Conservation (phyloP, 2,888 invertebrate species). For the Ecdyonurus torrentis region DNA sequence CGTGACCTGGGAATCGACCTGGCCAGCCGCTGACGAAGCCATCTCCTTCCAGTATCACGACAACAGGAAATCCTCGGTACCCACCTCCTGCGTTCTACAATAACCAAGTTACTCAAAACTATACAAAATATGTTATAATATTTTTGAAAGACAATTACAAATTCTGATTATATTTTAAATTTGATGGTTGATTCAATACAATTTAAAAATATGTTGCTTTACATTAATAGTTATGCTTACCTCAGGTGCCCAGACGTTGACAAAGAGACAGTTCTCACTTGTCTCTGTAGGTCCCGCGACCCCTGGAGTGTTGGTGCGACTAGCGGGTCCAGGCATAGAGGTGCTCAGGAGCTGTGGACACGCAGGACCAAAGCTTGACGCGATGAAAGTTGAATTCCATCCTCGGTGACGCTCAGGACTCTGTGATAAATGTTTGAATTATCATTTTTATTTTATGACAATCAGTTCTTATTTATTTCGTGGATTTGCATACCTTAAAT, state of each 20-base stretch:
- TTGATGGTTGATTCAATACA: too few relatives aligned
- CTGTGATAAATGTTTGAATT: too few relatives aligned
- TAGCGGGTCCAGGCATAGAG: conserved; percentile 24
- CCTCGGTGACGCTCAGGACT: conserved; percentile 52
- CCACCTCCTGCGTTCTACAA: not conserved
- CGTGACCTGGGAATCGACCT: conserved; percentile 37
- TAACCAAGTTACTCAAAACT: too few relatives aligned
- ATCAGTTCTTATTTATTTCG: too few relatives aligned
- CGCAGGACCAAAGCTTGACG: conserved; percentile 48
- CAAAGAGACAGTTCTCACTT: conserved; percentile 75
- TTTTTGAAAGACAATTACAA: too few relatives aligned
- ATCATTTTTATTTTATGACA: too few relatives aligned
- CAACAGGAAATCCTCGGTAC: conserved; percentile 34
- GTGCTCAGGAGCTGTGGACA: conserved; percentile 41
- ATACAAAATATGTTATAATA: too few relatives aligned
- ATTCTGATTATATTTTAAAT: too few relatives aligned
- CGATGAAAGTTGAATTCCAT: conserved; percentile 51
- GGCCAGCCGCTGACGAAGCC: conserved; percentile 29
- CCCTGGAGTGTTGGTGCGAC: conserved; percentile 24
- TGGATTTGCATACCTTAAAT: too few relatives aligned
- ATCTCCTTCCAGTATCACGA: conserved; percentile 50
- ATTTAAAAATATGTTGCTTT: too few relatives aligned
- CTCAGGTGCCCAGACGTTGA: conserved; percentile 80
- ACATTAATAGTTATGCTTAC: too few relatives aligned
- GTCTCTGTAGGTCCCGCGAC: conserved; percentile 22